Conservation (phyloP, 2,113 vertebrate species). For the Leptodactylus fuscus region DNA sequence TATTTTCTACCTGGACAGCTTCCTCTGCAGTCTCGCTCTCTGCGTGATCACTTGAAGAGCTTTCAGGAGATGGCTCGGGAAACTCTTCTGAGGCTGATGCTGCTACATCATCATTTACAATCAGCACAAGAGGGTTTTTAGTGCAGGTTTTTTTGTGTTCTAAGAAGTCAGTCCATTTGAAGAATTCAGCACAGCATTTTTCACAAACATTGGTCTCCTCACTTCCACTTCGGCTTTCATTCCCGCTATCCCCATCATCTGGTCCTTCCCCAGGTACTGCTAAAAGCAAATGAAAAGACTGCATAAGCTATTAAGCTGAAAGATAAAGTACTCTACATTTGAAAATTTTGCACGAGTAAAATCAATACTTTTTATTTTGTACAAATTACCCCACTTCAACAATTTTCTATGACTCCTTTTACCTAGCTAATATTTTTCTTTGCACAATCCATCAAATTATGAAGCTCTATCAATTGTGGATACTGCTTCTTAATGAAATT, state of each 20-base stretch:
- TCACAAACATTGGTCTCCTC: conserved; percentile 95
- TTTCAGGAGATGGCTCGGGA: conserved; percentile 83
- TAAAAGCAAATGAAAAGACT: conserved; percentile 79
- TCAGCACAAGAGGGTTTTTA: conserved; percentile 93
- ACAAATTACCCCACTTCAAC: conserved; percentile 93
- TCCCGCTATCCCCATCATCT: conserved; percentile 91
- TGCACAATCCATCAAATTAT: conserved; percentile 99
- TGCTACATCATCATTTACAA: conserved; percentile 91
- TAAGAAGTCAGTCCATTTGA: conserved; percentile 96
- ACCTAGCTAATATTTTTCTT: conserved; percentile 98
- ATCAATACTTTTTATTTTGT: conserved; percentile 93
- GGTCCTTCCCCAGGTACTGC: conserved; percentile 85
- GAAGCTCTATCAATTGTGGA: conserved; percentile 98
- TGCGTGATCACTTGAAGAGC: conserved; percentile 85
- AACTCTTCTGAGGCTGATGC: conserved; percentile 82
- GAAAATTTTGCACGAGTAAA: conserved; percentile 87
- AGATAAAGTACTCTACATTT: conserved; percentile 76
- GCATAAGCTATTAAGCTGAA: conserved; percentile 78
- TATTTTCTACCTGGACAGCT: conserved; percentile 74
- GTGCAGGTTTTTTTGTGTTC: conserved; percentile 93
- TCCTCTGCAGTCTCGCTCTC: conserved; percentile 92
- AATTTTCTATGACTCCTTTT: conserved; percentile 85
- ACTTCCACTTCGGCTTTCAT: conserved; percentile 91
- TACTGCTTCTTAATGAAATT: conserved; percentile 99
- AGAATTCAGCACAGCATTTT: conserved; percentile 97